A percentile compares a stretch with the other conserved stretches of the same genome.
phyloP scores from a whole-genome alignment of 2,888 invertebrate species.

The Coelinius sp. region DNA sequence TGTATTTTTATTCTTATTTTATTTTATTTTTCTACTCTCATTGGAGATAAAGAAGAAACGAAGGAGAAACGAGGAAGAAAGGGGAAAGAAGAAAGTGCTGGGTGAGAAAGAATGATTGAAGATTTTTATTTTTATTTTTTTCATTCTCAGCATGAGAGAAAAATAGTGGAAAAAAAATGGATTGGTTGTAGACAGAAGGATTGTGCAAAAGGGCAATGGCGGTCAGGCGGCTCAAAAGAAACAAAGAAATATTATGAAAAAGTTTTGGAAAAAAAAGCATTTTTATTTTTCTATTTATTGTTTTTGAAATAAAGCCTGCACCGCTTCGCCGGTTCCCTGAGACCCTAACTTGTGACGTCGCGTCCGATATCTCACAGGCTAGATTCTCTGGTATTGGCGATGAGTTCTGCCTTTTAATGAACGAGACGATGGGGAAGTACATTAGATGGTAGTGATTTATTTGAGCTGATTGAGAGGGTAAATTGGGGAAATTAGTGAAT shows the following conservation, averaged over 20 bases:
- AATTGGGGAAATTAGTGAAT: too few species aligned
- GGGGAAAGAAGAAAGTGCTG: slow-evolving; percentile 31
- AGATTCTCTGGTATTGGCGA: slow-evolving; percentile 81
- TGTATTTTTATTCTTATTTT: not conserved
- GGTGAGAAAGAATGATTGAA: not conserved
- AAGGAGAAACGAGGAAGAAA: slow-evolving; percentile 4
- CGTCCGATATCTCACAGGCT: slow-evolving; percentile 78
- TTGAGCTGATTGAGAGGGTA: not conserved
- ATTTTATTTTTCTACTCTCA: too few species aligned
- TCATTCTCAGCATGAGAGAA: not conserved
- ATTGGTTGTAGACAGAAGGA: slow-evolving; percentile 37
- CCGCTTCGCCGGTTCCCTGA: slow-evolving; percentile 81
- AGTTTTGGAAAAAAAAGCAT: not conserved
- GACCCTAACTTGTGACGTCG: slow-evolving; percentile 84
- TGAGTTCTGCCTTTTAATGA: slow-evolving; percentile 70
- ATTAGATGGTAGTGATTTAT: not conserved
- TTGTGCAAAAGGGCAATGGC: slow-evolving; percentile 59
- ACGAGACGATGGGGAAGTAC: not conserved
- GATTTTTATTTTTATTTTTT: slow-evolving; percentile 4
- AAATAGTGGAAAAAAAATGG: slow-evolving; percentile 12
- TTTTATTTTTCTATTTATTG: not conserved
- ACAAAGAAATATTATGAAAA: slow-evolving; percentile 1
- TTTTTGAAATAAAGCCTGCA: slow-evolving; percentile 60
- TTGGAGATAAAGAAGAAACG: too few species aligned
- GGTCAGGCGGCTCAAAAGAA: slow-evolving; percentile 61